Percentiles rank a stretch among this genome's conserved stretches.
phyloP scores from a whole-genome alignment of 2,113 vertebrate genomes.

The Ciconia boyciana region DNA sequence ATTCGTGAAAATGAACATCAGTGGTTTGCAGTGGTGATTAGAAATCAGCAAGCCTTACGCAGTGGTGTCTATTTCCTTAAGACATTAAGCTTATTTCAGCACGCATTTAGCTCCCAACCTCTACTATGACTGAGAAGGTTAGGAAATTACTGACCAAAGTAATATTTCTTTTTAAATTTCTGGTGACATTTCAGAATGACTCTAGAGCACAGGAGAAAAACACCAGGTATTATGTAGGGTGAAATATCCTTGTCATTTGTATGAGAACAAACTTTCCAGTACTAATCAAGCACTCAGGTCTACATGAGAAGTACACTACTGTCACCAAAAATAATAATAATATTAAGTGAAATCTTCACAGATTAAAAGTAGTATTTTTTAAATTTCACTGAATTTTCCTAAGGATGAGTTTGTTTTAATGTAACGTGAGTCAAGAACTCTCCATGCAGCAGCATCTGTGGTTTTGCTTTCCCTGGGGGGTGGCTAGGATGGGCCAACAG shows the following conservation, averaged over 20 bases:
- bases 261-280: not conserved
- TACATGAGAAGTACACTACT: not conserved
- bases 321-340: not conserved
- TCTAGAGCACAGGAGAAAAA: not conserved
- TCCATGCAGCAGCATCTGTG: not conserved
- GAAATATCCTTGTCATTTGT: not conserved
- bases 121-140: not conserved
- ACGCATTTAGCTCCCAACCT: not conserved
- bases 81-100: not conserved
- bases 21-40: not conserved
- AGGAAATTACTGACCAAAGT: constrained; percentile 11
- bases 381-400: not conserved
- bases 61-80: not conserved
- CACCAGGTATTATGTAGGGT: not conserved
- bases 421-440: not conserved
- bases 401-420: not conserved
- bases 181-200: constrained; percentile 8
- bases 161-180: not conserved
- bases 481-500: not conserved
- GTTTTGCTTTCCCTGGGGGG: not conserved
- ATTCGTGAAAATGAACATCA: not conserved
- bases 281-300: not conserved
- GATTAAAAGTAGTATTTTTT: not conserved
- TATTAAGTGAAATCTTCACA: not conserved
- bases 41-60: not conserved